Evolutionary conservation across 2,113 vertebrate species (phyloP), one percentile per base, ranked within the genome.

Genomic region (Corythaixoides concolor): DNA sequence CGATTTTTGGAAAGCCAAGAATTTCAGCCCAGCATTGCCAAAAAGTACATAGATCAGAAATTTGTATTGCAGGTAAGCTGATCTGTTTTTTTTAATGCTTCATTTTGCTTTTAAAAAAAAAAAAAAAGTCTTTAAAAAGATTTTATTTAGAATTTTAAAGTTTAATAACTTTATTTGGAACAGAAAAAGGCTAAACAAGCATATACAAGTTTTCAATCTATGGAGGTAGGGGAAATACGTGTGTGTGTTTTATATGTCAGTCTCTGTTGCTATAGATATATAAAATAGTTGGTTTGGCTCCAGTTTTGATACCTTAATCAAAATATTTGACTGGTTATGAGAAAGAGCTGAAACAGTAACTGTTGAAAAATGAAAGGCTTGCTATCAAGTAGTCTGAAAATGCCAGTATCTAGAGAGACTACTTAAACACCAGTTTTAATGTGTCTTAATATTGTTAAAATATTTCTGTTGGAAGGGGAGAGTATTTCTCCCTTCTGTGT

Each of bases 41-140:
- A 99, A 99, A 99, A 99, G 98, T 99, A 99, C 98, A 99, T 99
- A 99, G 99, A 99, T 99, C 99, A 99, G 98, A 99, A 99, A 98
- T 99, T 99, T 98, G 99, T 99, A 98, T 99, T 99, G 98, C 99
- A 99, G 99, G 99, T 99, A 98, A 98, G 99, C 82, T 82, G 26
- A 12, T 70, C 12, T 56, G 41, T 77, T 95, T 90, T 93, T 33
- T 96, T 85, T 27, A 50, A 89, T 45, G 14, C 8, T 83, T 85
- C 78, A 11, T 32, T 52, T 23, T 30, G 2, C 59, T 70, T 93
- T 78, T 78, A 33, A 59, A 33, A 23, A 60, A 35, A 23, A 60
- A 33, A 21, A 81, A 76, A 24, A 2, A 0, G 3, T 69, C 30
- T 59, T 80, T 26, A 64, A 59, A 80, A 90, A 47, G 20, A 5